These are phyloP conservation scores for Malurus elegans DNA, from an alignment of 2,113 vertebrate genomes.

Conservation along the genomic window DNA sequence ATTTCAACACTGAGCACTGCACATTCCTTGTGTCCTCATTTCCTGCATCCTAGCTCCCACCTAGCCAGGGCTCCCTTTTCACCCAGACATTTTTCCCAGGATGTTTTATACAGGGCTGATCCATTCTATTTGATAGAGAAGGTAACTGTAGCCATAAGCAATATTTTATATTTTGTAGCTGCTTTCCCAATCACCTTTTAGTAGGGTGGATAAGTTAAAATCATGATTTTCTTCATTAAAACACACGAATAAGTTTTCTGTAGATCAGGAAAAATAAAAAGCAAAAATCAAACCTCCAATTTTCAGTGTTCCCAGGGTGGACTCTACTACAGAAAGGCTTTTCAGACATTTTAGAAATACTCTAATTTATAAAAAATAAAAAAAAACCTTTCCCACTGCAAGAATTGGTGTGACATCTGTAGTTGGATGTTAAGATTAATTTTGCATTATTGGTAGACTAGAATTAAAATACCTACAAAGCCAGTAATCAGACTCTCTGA, in stretches of 20 bases:
- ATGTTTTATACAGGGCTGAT: not conserved
- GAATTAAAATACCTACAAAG: not conserved
- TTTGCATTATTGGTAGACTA: not conserved
- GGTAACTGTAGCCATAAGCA: not conserved
- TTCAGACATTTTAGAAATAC: not conserved
- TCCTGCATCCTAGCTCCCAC: not conserved
- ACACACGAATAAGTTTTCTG: not conserved
- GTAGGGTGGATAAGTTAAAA: not conserved
- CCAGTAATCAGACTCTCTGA: not conserved
- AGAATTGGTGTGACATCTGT: not conserved
- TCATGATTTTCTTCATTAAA: not conserved
- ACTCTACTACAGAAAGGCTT: not conserved
- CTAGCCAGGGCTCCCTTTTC: not conserved
- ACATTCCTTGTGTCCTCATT: not conserved
- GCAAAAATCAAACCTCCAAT: not conserved
- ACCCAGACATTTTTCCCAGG: not conserved
- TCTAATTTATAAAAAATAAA: not conserved
- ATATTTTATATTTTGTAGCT: not conserved
- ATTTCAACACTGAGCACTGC: not conserved
- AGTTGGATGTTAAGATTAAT: not conserved
- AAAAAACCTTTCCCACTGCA: not conserved
- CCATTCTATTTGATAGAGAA: not conserved
- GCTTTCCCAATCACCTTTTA: not conserved
- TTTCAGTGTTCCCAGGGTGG: not conserved
- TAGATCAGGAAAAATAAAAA: not conserved